These are phyloP conservation scores for Pseudolaguvia tuberculata DNA, from an alignment of 2,113 vertebrate species.

Conservation along the genomic window DNA sequence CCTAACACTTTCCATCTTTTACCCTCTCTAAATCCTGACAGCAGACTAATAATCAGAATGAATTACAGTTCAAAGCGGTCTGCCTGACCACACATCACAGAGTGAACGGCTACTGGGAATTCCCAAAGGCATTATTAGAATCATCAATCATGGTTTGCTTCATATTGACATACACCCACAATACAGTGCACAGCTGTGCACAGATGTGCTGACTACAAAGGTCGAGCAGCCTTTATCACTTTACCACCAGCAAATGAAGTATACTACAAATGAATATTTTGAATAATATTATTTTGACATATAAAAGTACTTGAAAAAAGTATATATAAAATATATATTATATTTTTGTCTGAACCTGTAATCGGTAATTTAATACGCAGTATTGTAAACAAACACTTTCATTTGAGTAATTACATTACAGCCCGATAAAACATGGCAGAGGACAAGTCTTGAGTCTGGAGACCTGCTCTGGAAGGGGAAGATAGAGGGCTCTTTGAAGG, in stretches of 20 bases:
- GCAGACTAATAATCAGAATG: constrained; percentile 58
- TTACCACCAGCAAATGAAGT: neutral
- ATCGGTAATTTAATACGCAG: constrained; percentile 18
- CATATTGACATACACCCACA: constrained; percentile 38
- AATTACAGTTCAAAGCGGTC: constrained; percentile 58
- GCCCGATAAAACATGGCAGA: constrained; percentile 26
- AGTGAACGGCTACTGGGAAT: constrained; percentile 54
- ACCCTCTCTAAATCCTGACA: constrained; percentile 47
- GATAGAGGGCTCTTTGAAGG: constrained; percentile 67
- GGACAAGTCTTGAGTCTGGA: constrained; percentile 58
- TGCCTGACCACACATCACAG: constrained; percentile 56
- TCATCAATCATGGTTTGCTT: constrained; percentile 60
- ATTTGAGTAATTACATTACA: constrained; percentile 37
- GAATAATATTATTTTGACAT: neutral
- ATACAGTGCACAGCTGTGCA: constrained; percentile 4
- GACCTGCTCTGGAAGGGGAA: constrained; percentile 65
- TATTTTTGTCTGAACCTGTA: neutral
- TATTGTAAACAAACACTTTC: constrained; percentile 17
- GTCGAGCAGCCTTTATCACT: neutral
- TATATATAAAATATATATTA: neutral
- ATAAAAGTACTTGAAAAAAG: neutral
- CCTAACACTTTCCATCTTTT: constrained; percentile 17
- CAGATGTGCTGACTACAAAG: neutral
- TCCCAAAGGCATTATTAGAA: constrained; percentile 52
- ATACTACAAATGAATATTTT: neutral